phyloP scores from a whole-genome alignment of 2,888 invertebrate species.

The Microctonus brassicae region DNA sequence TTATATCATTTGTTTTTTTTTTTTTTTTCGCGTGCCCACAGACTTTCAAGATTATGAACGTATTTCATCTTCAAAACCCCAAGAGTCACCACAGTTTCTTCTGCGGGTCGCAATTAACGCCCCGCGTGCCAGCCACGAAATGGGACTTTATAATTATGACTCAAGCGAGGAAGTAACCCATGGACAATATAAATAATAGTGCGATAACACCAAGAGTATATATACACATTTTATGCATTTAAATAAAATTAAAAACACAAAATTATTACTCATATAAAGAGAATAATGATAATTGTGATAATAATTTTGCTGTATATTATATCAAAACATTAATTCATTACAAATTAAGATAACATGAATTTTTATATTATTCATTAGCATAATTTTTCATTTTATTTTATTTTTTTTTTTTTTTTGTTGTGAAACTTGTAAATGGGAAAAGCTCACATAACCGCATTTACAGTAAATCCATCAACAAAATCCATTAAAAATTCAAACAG shows the following conservation, averaged over 20 bases:
- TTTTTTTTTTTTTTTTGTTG: background rate
- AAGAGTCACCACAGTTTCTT: slow-evolving; percentile 28
- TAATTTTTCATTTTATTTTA: background rate
- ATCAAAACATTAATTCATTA: background rate
- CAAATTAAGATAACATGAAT: background rate
- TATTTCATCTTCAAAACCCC: slow-evolving; percentile 12
- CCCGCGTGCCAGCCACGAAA: slow-evolving; percentile 31
- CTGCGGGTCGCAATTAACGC: slow-evolving; percentile 35
- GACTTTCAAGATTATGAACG: slow-evolving; percentile 28
- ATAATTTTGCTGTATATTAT: background rate
- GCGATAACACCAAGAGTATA: slow-evolving; percentile 26
- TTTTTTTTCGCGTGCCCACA: background rate
- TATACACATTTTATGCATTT: slow-evolving; percentile 25
- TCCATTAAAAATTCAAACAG: background rate
- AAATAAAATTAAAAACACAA: slow-evolving; percentile 2
- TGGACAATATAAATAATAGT: slow-evolving; percentile 38
- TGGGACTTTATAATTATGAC: slow-evolving; percentile 39
- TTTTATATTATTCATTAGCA: background rate
- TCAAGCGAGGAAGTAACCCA: slow-evolving; percentile 19
- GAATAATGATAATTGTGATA: background rate
- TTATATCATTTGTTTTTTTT: background rate
- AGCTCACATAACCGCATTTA: background rate
- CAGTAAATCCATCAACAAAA: background rate
- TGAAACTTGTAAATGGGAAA: background rate
- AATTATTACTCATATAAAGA: slow-evolving; percentile 1